phyloP scores from a whole-genome alignment of 2,797 vertebrate genomes.

The Heterohyrax brucei region DNA sequence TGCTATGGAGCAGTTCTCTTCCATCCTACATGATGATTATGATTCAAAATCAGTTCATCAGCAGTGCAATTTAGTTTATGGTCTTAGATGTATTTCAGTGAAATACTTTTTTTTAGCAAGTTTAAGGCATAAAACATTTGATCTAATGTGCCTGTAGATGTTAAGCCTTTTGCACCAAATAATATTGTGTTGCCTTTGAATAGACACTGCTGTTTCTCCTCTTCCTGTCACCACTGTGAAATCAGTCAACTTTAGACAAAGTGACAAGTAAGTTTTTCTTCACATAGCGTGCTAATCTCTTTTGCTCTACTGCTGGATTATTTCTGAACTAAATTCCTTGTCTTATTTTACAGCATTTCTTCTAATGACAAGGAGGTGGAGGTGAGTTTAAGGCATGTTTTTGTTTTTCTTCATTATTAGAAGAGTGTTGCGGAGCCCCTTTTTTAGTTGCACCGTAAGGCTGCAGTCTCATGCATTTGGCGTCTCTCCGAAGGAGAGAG shows the following conservation, averaged over 20 bases:
- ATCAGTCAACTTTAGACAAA: conserved; percentile 86
- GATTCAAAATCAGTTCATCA: too few species aligned
- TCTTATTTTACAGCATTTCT: conserved; percentile 91
- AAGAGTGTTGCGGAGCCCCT: not conserved
- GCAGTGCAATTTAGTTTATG: too few species aligned
- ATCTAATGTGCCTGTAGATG: not conserved
- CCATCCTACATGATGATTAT: too few species aligned
- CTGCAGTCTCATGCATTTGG: accelerated
- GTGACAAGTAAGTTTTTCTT: conserved; percentile 87
- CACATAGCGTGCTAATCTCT: not conserved
- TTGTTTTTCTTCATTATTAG: conserved; percentile 3
- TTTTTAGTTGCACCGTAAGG: accelerated
- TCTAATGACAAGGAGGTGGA: conserved; percentile 96
- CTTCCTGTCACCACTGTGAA: conserved; percentile 77
- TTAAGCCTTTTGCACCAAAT: conserved; percentile 31
- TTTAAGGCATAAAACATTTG: not conserved
- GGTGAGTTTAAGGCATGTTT: conserved; percentile 90
- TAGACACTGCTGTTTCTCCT: conserved; percentile 80
- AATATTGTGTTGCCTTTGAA: conserved; percentile 22
- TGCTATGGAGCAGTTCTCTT: too few species aligned
- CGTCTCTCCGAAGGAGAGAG: not conserved
- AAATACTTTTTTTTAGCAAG: not conserved
- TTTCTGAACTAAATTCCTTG: conserved; percentile 54
- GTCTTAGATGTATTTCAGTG: not conserved
- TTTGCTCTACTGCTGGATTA: conserved; percentile 27